These are phyloP conservation scores for Ylistrum balloti DNA, from an alignment of 1,140 invertebrate species.

Conservation along the genomic window DNA sequence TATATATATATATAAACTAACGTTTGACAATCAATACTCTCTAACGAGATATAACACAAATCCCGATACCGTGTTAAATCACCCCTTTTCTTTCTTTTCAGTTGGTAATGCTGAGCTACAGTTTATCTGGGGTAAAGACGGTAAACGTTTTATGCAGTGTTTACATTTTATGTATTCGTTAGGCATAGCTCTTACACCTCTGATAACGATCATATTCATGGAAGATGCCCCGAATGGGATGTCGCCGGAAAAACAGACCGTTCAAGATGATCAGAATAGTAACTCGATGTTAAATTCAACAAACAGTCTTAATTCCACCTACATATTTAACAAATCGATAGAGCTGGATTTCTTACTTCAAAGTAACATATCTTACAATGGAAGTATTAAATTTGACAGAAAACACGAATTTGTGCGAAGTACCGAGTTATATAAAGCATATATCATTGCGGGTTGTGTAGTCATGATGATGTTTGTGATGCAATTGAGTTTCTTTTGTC, in stretches of 20 bases:
- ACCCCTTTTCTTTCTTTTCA: not conserved
- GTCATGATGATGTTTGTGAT: not conserved
- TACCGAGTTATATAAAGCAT: not conserved
- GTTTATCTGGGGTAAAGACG: constrained; percentile 11
- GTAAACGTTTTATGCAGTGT: constrained; percentile 7
- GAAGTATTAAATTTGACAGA: not conserved
- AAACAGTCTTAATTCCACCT: not conserved
- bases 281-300: not conserved
- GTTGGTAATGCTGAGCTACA: constrained; percentile 10
- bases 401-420: not conserved
- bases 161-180: constrained; percentile 43
- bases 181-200: not conserved
- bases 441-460: not conserved
- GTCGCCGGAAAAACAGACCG: not conserved
- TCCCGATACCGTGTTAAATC: not conserved
- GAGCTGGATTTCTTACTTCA: not conserved
- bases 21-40: too few species aligned
- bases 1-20: too few species aligned
- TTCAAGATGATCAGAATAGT: not conserved
- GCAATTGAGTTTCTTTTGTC: not conserved
- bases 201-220: not conserved
- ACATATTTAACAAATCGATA: not conserved
- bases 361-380: not conserved
- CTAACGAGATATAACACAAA: not conserved
- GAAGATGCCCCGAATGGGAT: not conserved